Evolutionary conservation across 1,140 invertebrate species (phyloP).

Genomic region (Rhopalosiphum padi): DNA sequence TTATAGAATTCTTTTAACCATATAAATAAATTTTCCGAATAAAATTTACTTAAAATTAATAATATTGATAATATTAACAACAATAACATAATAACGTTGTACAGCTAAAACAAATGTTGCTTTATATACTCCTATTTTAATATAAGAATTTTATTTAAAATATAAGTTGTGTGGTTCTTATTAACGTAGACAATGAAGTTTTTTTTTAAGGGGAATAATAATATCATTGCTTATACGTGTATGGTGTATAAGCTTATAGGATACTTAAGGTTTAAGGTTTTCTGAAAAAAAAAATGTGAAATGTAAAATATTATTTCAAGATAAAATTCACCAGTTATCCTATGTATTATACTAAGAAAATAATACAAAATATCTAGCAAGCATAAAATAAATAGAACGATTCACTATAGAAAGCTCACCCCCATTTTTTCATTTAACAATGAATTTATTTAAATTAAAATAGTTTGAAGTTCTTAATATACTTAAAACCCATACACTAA

Average conservation of each 20-base stretch:
- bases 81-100: neutral
- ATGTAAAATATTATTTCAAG: neutral
- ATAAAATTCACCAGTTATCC: neutral
- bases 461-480: neutral
- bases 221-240: neutral
- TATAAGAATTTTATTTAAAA: neutral
- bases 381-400: neutral
- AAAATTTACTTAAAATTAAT: neutral
- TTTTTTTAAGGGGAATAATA: neutral
- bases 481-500: neutral
- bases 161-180: neutral
- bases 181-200: neutral
- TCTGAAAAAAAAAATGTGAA: neutral
- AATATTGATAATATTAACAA: too few relatives aligned
- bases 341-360: neutral
- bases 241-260: neutral
- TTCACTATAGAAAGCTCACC: neutral
- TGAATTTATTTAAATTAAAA: neutral
- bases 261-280: conserved; percentile 13
- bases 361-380: neutral
- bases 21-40: neutral
- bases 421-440: neutral
- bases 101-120: neutral
- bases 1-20: neutral
- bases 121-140: neutral